Evolutionary conservation across 2,888 invertebrate species (phyloP), one percentile per base, ranked within the genome.

Genomic region (Steinernema carpocapsae): DNA sequence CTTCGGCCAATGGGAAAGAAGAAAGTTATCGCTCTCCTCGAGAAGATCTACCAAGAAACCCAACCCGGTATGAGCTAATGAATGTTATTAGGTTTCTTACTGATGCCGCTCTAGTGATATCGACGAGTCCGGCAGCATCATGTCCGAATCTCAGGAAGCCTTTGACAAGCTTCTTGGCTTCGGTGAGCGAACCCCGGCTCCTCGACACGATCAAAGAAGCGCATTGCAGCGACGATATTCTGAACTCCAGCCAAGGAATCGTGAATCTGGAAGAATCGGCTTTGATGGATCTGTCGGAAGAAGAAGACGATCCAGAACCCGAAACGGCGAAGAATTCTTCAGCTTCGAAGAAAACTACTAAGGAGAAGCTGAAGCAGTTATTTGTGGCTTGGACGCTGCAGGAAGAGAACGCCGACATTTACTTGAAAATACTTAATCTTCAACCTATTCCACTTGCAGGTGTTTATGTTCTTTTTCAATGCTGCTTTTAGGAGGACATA

Each of bases 1-100:
- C 76, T 82, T 70, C 79, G 84, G 2, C 84, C 85, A 14, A 80
- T 81, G 80, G 84, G 83, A 1, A 74, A 79, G 56, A 83, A 83
- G 70, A 75, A 76, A 52, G 85, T 83, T 52, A 77, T 86, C 17
- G 78, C 76, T 43, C 75, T 78, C 56, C 79, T 86, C 10, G 77
- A 72, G 7, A 74, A 77, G 70, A 84, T 84, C 22, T 86, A 84
- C 75, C 80, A 83, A 6, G 77, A 76, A 10, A 75, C 82, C 0
- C 86, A 86, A 77, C 86, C 85, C 19, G 74, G 78, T 78, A 70
- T 48, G 45, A 24, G 17, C 14, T 70, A 22, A 24, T 26, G 70
- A n/a, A 14, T 56, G 48, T 48, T 48, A 7, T 56, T 48, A 48
- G 24, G 2, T 24, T 56, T 14, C 3, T 56, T 12, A 2, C 19